Conservation (phyloP, 2,888 invertebrate genomes). For the Tyria jacobaeae region DNA sequence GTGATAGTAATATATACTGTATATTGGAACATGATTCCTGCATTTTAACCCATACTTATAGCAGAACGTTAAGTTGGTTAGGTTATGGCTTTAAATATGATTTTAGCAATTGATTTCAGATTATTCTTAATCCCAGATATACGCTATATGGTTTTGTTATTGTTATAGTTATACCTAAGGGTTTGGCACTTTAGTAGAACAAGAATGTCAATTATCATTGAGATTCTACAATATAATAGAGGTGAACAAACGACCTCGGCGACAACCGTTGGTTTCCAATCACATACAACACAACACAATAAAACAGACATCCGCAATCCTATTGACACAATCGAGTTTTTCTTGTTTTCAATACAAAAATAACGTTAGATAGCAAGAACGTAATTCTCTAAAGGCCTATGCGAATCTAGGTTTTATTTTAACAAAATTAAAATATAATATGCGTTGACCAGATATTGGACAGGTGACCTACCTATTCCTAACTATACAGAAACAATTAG, state of each 20-base stretch:
- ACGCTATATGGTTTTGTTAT: not conserved
- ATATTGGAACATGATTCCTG: too few species aligned
- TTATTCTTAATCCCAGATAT: not conserved
- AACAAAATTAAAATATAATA: constrained; percentile 4
- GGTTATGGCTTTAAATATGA: too few species aligned
- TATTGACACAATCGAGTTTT: constrained; percentile 63
- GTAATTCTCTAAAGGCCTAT: constrained; percentile 20
- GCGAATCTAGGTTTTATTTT: constrained; percentile 22
- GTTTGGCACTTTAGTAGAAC: not conserved
- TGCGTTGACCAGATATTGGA: constrained; percentile 9
- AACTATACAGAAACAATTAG: constrained; percentile 40
- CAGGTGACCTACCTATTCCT: constrained; percentile 38
- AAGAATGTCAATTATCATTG: constrained; percentile 10
- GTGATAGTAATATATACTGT: too few species aligned
- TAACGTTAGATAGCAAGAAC: constrained; percentile 49
- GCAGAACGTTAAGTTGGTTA: too few species aligned
- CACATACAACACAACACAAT: constrained; percentile 60
- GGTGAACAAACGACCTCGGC: constrained; percentile 78
- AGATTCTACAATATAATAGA: constrained; percentile 37
- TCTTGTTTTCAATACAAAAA: constrained; percentile 62
- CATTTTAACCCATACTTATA: too few species aligned
- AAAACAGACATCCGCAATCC: constrained; percentile 68
- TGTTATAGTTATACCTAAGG: not conserved
- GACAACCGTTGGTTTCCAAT: constrained; percentile 65
- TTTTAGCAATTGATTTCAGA: not conserved